These are phyloP conservation scores for Calliopsis andreniformis DNA, from an alignment of 1,140 invertebrate genomes.

Conservation along the genomic window DNA sequence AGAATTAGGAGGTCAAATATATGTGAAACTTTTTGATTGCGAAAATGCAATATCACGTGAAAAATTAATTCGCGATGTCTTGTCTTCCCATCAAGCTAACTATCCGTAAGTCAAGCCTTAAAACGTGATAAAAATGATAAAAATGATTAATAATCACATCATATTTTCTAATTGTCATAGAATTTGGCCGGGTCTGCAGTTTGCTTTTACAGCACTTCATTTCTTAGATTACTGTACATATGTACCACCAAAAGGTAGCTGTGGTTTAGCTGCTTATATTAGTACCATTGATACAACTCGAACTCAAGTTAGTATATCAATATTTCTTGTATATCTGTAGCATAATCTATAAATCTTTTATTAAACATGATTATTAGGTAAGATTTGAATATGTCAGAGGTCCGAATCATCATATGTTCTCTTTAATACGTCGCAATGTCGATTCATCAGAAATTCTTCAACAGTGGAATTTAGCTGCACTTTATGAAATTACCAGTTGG, in stretches of 20 bases:
- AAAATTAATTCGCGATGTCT: slow-evolving; percentile 77
- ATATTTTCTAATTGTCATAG: slow-evolving; percentile 52
- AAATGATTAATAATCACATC: slow-evolving; percentile 26
- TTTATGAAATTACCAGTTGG: slow-evolving; percentile 73
- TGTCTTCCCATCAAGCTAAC: slow-evolving; percentile 80
- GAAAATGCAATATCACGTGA: slow-evolving; percentile 73
- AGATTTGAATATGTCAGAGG: slow-evolving; percentile 75
- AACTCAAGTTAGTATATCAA: slow-evolving; percentile 69
- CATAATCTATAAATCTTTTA: slow-evolving; percentile 5
- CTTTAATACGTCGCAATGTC: slow-evolving; percentile 69
- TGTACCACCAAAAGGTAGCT: slow-evolving; percentile 80
- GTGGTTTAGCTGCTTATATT: slow-evolving; percentile 75
- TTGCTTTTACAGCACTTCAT: slow-evolving; percentile 78
- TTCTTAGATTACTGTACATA: slow-evolving; percentile 81
- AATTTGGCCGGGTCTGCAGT: slow-evolving; percentile 77
- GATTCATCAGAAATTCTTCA: slow-evolving; percentile 69
- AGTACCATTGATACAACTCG: slow-evolving; percentile 68
- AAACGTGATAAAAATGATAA: slow-evolving; percentile 13
- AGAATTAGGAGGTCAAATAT: slow-evolving; percentile 79
- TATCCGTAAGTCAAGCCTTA: slow-evolving; percentile 75
- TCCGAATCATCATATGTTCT: slow-evolving; percentile 70
- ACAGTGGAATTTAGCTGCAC: slow-evolving; percentile 75
- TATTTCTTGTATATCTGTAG: background rate
- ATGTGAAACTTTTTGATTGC: slow-evolving; percentile 80
- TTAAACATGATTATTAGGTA: slow-evolving; percentile 64